A percentile compares a stretch with the other conserved stretches of the same genome.
These are phyloP conservation scores for Odontomyia ornata DNA, from an alignment of 2,888 invertebrate genomes.

Conservation along the genomic window DNA sequence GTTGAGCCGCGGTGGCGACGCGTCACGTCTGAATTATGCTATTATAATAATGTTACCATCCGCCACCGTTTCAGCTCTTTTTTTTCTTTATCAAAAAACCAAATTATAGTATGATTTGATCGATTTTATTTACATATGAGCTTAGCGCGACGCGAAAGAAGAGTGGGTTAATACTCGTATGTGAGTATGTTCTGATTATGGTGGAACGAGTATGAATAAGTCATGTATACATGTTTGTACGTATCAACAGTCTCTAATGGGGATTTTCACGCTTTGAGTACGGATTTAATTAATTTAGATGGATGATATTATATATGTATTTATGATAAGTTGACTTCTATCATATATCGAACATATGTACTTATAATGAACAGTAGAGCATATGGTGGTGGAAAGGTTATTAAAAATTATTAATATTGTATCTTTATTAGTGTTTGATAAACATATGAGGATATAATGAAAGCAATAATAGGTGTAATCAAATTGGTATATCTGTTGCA, in stretches of 20 bases:
- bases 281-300: slow-evolving; percentile 40
- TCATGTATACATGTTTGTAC: no score
- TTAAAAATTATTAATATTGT: slow-evolving; percentile 40
- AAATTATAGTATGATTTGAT: neutral
- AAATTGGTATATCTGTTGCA: no score
- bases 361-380: neutral
- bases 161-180: no score
- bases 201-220: no score
- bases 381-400: slow-evolving; percentile 25
- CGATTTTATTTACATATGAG: slow-evolving; percentile 14
- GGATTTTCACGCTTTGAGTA: neutral
- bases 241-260: no score
- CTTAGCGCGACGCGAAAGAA: neutral
- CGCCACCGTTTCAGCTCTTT: neutral
- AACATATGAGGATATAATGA: slow-evolving; percentile 27
- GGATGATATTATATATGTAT: slow-evolving; percentile 8
- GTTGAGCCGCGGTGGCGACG: no score
- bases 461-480: no score
- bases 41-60: no score
- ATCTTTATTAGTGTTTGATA: slow-evolving; percentile 39
- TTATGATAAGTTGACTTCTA: neutral
- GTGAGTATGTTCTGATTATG: no score
- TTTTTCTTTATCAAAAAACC: neutral
- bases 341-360: no score
- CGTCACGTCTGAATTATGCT: no score